Percentiles rank a stretch among this genome's conserved stretches.
These are phyloP conservation scores for Epicampocera succincta DNA, from an alignment of 2,888 invertebrate genomes.

Conservation along the genomic window DNA sequence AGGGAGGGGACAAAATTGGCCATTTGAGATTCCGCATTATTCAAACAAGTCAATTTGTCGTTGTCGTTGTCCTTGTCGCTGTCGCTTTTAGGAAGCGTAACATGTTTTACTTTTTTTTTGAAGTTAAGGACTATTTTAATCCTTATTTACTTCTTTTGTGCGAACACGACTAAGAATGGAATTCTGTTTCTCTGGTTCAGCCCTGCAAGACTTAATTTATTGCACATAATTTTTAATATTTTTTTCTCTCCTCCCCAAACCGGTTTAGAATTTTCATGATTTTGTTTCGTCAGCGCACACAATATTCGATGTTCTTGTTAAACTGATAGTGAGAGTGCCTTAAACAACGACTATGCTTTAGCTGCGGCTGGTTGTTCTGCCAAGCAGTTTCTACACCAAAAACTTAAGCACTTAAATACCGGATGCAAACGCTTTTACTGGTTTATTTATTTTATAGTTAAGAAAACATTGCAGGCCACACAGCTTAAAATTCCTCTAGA, in stretches of 20 bases:
- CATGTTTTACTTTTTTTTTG: no score
- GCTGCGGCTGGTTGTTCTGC: neutral
- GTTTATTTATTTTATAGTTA: no score
- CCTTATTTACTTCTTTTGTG: neutral
- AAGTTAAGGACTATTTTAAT: neutral
- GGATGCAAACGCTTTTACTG: no score
- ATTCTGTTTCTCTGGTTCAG: neutral
- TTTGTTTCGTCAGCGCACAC: neutral
- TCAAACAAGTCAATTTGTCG: no score
- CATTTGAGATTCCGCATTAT: no score
- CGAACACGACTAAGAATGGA: no score
- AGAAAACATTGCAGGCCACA: no score
- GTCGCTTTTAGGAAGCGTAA: no score
- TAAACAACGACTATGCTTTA: conserved; percentile 31
- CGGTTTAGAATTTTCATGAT: conserved; percentile 10
- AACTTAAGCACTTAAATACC: no score
- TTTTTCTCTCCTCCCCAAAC: conserved; percentile 8
- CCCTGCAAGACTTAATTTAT: neutral
- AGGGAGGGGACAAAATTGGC: no score
- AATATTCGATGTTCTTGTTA: conserved; percentile 37
- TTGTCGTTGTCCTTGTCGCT: no score
- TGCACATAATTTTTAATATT: neutral
- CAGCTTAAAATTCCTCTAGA: no score
- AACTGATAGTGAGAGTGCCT: conserved; percentile 33
- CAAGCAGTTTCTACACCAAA: neutral